Percentiles rank a stretch among this genome's conserved stretches.
Conservation (phyloP, 2,113 vertebrate genomes). For the Carassius carassius region DNA sequence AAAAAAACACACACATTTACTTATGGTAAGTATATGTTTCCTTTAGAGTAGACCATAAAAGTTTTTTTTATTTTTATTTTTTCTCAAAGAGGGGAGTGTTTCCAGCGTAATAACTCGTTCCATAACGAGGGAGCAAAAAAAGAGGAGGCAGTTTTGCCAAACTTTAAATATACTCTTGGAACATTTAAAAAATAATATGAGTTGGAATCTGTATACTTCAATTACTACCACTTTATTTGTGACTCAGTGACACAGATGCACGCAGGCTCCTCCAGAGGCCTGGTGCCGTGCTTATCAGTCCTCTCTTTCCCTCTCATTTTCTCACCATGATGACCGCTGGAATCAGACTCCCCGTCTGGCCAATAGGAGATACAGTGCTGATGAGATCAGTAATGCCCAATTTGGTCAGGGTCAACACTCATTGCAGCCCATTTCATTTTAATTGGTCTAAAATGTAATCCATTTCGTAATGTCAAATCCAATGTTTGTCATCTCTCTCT, state of each 20-base stretch:
- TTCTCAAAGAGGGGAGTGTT: too few species aligned
- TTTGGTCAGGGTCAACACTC: constrained; percentile 72
- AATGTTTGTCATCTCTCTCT: constrained; percentile 62
- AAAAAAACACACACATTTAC: too few species aligned
- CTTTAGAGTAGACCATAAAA: too few species aligned
- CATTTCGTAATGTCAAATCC: constrained; percentile 72
- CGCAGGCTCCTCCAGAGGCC: not conserved
- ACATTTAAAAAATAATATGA: not conserved
- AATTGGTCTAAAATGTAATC: constrained; percentile 78
- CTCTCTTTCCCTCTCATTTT: constrained; percentile 27
- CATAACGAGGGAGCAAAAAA: too few species aligned
- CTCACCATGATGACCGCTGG: constrained; percentile 24
- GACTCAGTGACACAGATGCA: not conserved
- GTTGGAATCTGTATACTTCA: not conserved
- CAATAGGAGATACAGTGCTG: constrained; percentile 50
- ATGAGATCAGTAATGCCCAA: constrained; percentile 74
- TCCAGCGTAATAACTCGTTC: too few species aligned
- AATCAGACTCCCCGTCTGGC: constrained; percentile 14
- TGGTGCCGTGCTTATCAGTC: not conserved
- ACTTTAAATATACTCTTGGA: too few species aligned
- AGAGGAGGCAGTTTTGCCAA: too few species aligned
- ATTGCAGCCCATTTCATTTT: constrained; percentile 76
- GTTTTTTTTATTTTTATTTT: too few species aligned
- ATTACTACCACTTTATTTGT: not conserved
- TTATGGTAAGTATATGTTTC: too few species aligned